These are phyloP conservation scores for Poicephalus gulielmi DNA, from an alignment of 2,113 vertebrate species.

Conservation along the genomic window DNA sequence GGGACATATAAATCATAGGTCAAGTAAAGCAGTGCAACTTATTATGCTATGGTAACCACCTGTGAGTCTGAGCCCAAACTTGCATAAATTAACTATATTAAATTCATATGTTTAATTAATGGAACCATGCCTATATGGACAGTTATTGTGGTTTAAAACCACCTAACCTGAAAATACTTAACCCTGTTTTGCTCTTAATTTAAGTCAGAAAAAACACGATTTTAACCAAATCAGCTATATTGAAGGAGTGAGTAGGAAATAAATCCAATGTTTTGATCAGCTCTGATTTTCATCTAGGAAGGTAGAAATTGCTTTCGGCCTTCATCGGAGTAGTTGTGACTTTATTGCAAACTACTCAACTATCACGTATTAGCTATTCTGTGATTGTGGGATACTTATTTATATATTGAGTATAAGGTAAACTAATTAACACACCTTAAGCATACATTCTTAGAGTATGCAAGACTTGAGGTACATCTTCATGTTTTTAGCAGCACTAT, in stretches of 20 bases:
- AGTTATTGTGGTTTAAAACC: background rate
- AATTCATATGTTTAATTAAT: slow-evolving; percentile 16
- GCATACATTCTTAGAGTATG: background rate
- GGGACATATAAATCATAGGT: background rate
- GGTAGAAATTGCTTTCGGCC: background rate
- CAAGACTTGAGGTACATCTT: background rate
- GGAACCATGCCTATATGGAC: background rate
- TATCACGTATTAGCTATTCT: background rate
- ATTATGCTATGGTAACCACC: background rate
- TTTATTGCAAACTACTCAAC: background rate
- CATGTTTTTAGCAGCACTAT: background rate
- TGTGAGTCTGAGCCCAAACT: background rate
- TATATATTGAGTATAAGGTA: background rate
- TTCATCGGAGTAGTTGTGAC: background rate
- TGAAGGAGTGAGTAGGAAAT: background rate
- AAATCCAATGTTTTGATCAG: background rate
- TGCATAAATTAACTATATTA: slow-evolving; percentile 7
- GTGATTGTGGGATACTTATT: background rate
- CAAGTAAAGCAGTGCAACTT: background rate
- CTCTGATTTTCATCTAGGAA: background rate
- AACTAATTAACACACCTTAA: background rate
- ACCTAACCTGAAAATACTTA: background rate
- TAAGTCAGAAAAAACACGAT: background rate
- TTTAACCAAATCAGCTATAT: background rate
- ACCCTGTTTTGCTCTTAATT: background rate